phyloP scores from a whole-genome alignment of 92 coral and sea anemone species.

The Isaurus tuberculatus region DNA sequence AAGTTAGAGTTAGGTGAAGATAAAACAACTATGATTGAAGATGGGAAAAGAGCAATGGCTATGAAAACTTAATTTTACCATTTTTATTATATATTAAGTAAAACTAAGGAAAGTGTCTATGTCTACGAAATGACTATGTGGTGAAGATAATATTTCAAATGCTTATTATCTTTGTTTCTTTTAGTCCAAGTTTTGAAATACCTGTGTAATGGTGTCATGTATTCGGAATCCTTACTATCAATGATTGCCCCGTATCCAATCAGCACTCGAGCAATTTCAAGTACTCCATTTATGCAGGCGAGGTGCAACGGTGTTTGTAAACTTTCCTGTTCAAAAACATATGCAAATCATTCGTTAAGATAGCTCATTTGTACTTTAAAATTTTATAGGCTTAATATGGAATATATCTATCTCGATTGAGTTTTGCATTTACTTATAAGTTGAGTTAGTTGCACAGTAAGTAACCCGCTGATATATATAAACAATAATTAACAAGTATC shows the following conservation, averaged over 20 bases:
- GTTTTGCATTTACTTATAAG: no score
- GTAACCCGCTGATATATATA: no score
- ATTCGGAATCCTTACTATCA: constrained; percentile 69
- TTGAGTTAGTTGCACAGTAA: no score
- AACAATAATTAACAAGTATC: no score
- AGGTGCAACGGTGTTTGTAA: constrained; percentile 74
- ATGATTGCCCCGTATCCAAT: constrained; percentile 60
- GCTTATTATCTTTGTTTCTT: not conserved
- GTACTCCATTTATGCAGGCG: constrained; percentile 71
- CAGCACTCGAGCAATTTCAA: constrained; percentile 68
- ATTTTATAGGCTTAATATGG: not conserved
- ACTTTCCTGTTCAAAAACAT: constrained; percentile 47
- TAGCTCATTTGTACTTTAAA: not conserved
- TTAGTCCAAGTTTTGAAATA: not conserved
- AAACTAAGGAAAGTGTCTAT: no score
- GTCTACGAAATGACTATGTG: no score
- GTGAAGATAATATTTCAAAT: not conserved
- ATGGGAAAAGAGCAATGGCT: no score
- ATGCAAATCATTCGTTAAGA: not conserved
- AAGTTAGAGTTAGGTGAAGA: no score
- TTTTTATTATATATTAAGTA: no score
- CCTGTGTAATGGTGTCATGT: constrained; percentile 78
- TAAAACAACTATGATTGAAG: no score
- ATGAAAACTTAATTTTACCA: no score
- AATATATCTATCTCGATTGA: no score